These are phyloP conservation scores for Pemphredon lugubris DNA, from an alignment of 2,888 invertebrate genomes.

Conservation along the genomic window DNA sequence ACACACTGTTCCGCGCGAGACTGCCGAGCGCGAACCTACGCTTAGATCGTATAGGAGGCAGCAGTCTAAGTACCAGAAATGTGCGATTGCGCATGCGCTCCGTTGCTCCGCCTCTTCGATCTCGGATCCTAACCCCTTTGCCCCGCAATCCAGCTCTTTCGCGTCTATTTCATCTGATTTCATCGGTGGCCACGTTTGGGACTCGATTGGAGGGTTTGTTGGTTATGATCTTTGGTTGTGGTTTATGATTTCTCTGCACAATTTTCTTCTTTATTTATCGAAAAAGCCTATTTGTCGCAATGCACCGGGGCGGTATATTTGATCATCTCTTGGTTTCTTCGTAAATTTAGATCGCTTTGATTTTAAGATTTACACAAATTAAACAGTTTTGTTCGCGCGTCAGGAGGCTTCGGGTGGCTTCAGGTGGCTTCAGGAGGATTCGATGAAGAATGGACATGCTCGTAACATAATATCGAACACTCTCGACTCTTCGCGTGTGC, in stretches of 20 bases:
- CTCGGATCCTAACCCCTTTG: slow-evolving; percentile 31
- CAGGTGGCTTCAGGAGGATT: slow-evolving; percentile 20
- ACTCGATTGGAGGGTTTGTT: not conserved
- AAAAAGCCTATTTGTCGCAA: no score
- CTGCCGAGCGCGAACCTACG: slow-evolving; percentile 48
- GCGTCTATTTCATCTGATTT: slow-evolving; percentile 27
- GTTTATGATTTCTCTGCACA: not conserved
- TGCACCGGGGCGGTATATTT: not conserved
- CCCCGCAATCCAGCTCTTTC: slow-evolving; percentile 17
- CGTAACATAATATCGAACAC: slow-evolving; percentile 28
- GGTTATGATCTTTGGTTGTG: not conserved
- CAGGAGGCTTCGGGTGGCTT: slow-evolving; percentile 20
- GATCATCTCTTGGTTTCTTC: not conserved
- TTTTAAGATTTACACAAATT: slow-evolving; percentile 17
- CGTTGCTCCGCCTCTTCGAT: slow-evolving; percentile 55
- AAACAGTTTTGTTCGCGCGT: slow-evolving; percentile 4
- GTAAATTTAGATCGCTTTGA: slow-evolving; percentile 11
- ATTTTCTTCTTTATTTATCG: not conserved
- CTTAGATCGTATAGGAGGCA: slow-evolving; percentile 63
- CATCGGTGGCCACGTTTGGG: no score
- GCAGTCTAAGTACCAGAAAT: slow-evolving; percentile 84
- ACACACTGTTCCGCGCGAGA: slow-evolving; percentile 51
- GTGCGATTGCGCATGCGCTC: slow-evolving; percentile 84
- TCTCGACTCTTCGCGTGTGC: slow-evolving; percentile 19
- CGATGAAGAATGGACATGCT: not conserved